A percentile compares a stretch with the other conserved stretches of the same genome.
These are phyloP conservation scores for Pyxicephalus adspersus DNA, from an alignment of 2,113 vertebrate genomes.

Conservation along the genomic window DNA sequence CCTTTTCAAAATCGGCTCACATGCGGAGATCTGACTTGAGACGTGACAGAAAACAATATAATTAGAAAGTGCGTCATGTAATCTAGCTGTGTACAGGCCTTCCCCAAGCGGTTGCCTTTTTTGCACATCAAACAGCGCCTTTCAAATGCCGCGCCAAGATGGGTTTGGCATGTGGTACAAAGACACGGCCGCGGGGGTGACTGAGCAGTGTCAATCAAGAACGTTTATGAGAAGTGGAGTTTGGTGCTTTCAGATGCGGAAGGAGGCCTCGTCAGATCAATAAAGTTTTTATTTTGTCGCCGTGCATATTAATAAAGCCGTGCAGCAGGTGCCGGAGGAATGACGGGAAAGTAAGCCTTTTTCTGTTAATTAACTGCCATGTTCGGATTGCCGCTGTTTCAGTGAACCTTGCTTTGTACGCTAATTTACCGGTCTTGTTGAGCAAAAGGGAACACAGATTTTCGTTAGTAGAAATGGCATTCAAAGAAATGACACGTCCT, in stretches of 20 bases:
- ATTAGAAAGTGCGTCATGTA: conserved; percentile 62
- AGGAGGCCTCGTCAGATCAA: conserved; percentile 46
- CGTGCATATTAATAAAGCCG: conserved; percentile 57
- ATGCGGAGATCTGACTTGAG: conserved; percentile 61
- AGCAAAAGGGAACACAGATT: neutral
- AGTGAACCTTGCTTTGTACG: neutral
- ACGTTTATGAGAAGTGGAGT: conserved; percentile 62
- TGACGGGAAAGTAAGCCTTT: neutral
- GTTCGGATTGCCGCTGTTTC: conserved; percentile 4
- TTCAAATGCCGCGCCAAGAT: conserved; percentile 65
- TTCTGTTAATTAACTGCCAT: conserved; percentile 37
- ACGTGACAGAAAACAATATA: conserved; percentile 60
- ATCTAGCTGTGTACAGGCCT: conserved; percentile 59
- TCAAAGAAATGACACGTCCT: neutral
- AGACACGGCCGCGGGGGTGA: conserved; percentile 64
- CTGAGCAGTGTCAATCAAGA: conserved; percentile 66
- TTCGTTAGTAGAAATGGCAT: neutral
- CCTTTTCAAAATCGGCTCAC: conserved; percentile 59
- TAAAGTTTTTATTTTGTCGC: conserved; percentile 43
- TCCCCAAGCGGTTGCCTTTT: conserved; percentile 59
- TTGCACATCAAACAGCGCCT: conserved; percentile 62
- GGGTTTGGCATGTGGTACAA: conserved; percentile 62
- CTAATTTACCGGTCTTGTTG: conserved; percentile 3
- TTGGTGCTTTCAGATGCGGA: conserved; percentile 61
- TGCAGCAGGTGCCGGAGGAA: conserved; percentile 31